phyloP scores from a whole-genome alignment of 2,113 vertebrate species.

The Pygoscelis antarcticus region DNA sequence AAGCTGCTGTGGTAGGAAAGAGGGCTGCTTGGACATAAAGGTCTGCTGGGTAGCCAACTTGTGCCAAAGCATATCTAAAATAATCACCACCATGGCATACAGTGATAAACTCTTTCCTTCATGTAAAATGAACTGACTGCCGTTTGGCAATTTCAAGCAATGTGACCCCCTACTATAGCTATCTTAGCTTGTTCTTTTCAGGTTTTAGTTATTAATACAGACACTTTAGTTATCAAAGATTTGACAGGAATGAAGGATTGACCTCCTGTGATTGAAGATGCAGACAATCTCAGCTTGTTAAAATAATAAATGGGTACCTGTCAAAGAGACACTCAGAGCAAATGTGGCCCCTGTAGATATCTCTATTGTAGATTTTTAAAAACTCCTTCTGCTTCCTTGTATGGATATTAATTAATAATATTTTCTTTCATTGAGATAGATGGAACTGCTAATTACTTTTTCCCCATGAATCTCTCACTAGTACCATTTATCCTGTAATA shows the following conservation, averaged over 20 bases:
- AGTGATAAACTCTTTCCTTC: background rate
- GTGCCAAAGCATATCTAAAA: background rate
- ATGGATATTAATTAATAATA: slow-evolving; percentile 78
- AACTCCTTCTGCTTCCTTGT: slow-evolving; percentile 55
- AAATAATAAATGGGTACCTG: slow-evolving; percentile 69
- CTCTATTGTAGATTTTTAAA: slow-evolving; percentile 65
- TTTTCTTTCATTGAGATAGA: slow-evolving; percentile 75
- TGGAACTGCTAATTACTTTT: slow-evolving; percentile 73
- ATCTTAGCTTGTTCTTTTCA: slow-evolving; percentile 12
- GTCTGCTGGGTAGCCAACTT: background rate
- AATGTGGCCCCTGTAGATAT: slow-evolving; percentile 69
- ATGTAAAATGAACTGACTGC: background rate
- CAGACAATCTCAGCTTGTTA: slow-evolving; percentile 64
- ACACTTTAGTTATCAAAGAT: slow-evolving; percentile 62
- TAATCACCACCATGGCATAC: background rate
- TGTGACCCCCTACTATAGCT: background rate
- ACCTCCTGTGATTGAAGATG: slow-evolving; percentile 49
- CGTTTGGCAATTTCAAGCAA: background rate
- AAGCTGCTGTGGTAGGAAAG: background rate
- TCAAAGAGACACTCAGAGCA: slow-evolving; percentile 66
- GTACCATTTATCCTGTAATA: slow-evolving; percentile 69
- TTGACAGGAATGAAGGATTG: slow-evolving; percentile 64
- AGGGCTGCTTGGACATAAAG: background rate
- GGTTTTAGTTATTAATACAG: slow-evolving; percentile 65
- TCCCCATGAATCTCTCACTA: slow-evolving; percentile 65